Conservation (phyloP, 2,888 invertebrate species). For the Tenthredo distinguenda region DNA sequence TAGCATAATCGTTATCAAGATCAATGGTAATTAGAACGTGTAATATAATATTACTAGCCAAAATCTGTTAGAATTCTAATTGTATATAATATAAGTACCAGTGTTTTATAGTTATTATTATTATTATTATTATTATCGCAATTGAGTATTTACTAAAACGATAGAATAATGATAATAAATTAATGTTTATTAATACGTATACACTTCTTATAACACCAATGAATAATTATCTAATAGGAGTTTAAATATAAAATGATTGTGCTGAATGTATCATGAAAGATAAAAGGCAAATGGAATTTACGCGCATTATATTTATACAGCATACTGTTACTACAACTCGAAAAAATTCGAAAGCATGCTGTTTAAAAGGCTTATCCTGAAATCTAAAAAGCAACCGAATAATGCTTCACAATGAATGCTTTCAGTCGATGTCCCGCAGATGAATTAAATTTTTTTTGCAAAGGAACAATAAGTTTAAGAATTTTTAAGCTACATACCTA, state of each 20-base stretch:
- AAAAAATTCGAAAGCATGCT: not conserved
- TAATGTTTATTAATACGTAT: constrained; percentile 41
- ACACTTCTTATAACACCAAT: constrained; percentile 43
- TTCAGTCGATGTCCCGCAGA: not conserved
- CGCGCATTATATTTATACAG: constrained; percentile 17
- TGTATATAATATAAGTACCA: constrained; percentile 48
- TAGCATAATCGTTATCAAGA: constrained; percentile 4
- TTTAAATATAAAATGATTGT: constrained; percentile 38
- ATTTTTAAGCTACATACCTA: constrained; percentile 7
- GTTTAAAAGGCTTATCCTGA: not conserved
- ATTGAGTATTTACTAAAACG: constrained; percentile 31
- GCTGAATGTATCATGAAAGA: constrained; percentile 31
- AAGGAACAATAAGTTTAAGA: not conserved
- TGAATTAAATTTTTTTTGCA: not conserved
- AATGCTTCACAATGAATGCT: not conserved
- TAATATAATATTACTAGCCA: constrained; percentile 43
- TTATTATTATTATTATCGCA: constrained; percentile 12
- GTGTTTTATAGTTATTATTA: constrained; percentile 44
- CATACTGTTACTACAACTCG: not conserved
- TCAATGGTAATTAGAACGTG: constrained; percentile 19
- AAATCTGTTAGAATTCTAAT: constrained; percentile 44
- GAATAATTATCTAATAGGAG: constrained; percentile 31
- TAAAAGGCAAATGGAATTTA: constrained; percentile 23
- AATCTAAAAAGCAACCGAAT: not conserved
- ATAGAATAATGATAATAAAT: constrained; percentile 27